Percentiles rank a stretch among this genome's conserved stretches.
These are phyloP conservation scores for Cheirogaleus medius DNA, from an alignment of 2,113 vertebrate genomes.

Conservation along the genomic window DNA sequence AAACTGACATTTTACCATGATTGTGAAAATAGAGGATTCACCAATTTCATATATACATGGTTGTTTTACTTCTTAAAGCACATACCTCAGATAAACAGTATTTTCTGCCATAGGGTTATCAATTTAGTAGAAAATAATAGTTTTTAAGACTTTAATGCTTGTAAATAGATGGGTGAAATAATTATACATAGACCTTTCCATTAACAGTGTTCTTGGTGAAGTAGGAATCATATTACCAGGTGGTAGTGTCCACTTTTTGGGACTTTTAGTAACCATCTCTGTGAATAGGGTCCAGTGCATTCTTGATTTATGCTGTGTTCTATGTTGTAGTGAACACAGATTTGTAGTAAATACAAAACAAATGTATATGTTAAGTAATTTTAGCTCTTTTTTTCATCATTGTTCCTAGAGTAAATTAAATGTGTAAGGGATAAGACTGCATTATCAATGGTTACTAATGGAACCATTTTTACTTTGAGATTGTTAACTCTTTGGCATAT, in stretches of 20 bases:
- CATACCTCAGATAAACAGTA: not conserved
- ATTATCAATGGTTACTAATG: not conserved
- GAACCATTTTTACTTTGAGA: not conserved
- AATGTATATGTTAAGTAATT: not conserved
- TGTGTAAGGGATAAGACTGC: not conserved
- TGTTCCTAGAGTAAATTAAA: not conserved
- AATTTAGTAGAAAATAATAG: not conserved
- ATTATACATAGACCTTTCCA: not conserved
- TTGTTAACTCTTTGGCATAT: not conserved
- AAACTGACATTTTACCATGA: constrained; percentile 17
- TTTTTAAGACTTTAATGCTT: constrained; percentile 16
- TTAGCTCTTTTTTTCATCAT: not conserved
- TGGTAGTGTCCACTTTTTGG: not conserved
- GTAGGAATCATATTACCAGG: not conserved
- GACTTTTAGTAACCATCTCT: not conserved
- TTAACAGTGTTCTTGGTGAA: not conserved
- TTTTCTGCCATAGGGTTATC: not conserved
- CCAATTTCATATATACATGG: not conserved
- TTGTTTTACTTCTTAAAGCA: constrained; percentile 35
- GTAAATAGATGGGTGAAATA: constrained; percentile 7
- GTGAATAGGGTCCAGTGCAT: not conserved
- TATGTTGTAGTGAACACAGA: not conserved
- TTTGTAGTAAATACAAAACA: not conserved
- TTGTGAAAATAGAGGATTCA: constrained; percentile 14
- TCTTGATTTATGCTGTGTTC: constrained; percentile 1